Evolutionary conservation across 2,888 invertebrate genomes (phyloP), one percentile per base, ranked within the genome.

Genomic region (Orthonevra nobilis): DNA sequence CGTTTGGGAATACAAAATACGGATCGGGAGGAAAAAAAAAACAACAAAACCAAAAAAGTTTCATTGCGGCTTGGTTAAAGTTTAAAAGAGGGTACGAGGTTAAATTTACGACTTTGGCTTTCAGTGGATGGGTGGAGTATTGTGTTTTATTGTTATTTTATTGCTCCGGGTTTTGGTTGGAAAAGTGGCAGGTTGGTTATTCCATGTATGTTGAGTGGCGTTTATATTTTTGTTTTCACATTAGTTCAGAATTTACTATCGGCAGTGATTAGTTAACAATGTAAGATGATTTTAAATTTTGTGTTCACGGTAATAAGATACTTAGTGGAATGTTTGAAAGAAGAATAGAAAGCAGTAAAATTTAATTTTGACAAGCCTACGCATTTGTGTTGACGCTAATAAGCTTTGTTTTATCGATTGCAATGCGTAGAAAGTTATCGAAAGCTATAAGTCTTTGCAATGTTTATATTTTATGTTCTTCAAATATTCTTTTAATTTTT

Each of bases 101-200:
- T 38, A 32, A 77, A 64, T 70, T 70, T 77, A 70, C 64, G 77
- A 70, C 46, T 56, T 60, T 4, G 3, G 23, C 28, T 34, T 60
- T 66, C 60, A 46, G 19, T 7, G 14, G 40, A 61, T 54, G 38
- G 64, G 15, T 40, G 58, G 52, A 54, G 70, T 70, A 44, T 70
- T 70, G 58, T 58, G 58, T 77, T 70, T 77, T 77, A 77, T 70
- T 77, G 64, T 23, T 12, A 50, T 77, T 77, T 77, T 70, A 70
- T 70, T 52, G 70, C 70, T 46, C 12, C 3, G 50, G 23, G 2
- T 9, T 63, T 63, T 32, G 50, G 7, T 52, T 52, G 60, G 54
- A 68, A 74, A 46, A n/a, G n/a, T n/a, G n/a, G 44, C 44, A 56
- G 56, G 50, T 44, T 32, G 56, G 9, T n/a, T n/a, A 7, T 15